Evolutionary conservation across 2,797 vertebrate species (phyloP), one percentile per base, ranked within the genome.

Genomic region (Sciaenops ocellatus): DNA sequence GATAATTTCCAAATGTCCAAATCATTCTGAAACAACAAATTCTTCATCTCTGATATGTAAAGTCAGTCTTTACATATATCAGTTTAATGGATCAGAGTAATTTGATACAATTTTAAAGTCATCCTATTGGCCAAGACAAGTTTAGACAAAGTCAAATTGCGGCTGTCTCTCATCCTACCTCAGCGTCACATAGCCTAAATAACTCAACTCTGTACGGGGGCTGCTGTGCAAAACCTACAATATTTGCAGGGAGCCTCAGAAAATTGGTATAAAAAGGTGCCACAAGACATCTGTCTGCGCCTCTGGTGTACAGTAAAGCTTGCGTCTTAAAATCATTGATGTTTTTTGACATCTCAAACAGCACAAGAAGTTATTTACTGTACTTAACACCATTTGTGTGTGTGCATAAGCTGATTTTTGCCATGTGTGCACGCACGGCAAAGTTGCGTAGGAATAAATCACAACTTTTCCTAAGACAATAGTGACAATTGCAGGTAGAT

Each of bases 401-500:
- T 66, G 69, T 65, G 63, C 3, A 9, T 3, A 10, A 56, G 61
- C 51, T 38, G 24, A 4, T 65, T 42, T 55, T 38, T 46, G 46
- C n/a, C 47, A 63, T 28, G 46, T 30, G 77, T 51, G 76, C 41
- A 16, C 41, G 17, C 24, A 38, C 3, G 10, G 24, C n/a, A 15
- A 71, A 80, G 74, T 69, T 82, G 64, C 64, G 62, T 64, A 73
- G 80, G 84, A 83, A 83, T 80, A 91, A 78, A 88, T 91, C 89
- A 79, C 67, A 83, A 91, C 85, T 85, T 88, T 88, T 80, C 73
- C 64, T 69, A 83, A 91, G 82, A 90, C 85, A 90, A 88, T 67
- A 73, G 82, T 76, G 83, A 79, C 82, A 73, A 70, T 69, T 48
- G 84, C 72, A 61, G 79, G 68, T 71, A 77, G 82, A 87, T 86